These are phyloP conservation scores for Aselliscus stoliczkanus DNA, from an alignment of 2,797 vertebrate genomes.

Conservation along the genomic window DNA sequence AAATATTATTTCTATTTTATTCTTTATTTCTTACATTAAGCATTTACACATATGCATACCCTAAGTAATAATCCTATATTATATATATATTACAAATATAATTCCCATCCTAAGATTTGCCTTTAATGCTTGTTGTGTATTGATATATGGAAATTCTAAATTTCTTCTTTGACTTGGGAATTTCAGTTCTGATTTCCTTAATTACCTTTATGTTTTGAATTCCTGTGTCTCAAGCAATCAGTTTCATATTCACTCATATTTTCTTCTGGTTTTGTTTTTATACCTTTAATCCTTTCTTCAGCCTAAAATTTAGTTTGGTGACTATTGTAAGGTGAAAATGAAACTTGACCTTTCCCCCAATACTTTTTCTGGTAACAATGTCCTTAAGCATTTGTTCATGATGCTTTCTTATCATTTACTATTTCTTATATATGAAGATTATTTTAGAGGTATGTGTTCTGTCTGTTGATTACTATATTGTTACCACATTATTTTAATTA, in stretches of 20 bases:
- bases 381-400: neutral
- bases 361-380: neutral
- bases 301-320: neutral
- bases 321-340: neutral
- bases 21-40: neutral
- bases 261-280: neutral
- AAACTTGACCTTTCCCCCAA: neutral
- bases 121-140: neutral
- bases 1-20: neutral
- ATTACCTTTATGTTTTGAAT: neutral
- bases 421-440: neutral
- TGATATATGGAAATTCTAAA: neutral
- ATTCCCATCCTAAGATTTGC: neutral
- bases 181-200: neutral
- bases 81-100: neutral
- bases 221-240: neutral
- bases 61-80: neutral
- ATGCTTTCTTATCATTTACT: neutral
- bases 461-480: neutral
- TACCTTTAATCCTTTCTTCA: neutral
- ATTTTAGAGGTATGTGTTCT: neutral
- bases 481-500: neutral
- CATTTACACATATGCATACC: neutral
- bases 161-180: neutral
- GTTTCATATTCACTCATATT: neutral